These are phyloP conservation scores for Rosalia funebris DNA, from an alignment of 2,888 invertebrate species.

Conservation along the genomic window DNA sequence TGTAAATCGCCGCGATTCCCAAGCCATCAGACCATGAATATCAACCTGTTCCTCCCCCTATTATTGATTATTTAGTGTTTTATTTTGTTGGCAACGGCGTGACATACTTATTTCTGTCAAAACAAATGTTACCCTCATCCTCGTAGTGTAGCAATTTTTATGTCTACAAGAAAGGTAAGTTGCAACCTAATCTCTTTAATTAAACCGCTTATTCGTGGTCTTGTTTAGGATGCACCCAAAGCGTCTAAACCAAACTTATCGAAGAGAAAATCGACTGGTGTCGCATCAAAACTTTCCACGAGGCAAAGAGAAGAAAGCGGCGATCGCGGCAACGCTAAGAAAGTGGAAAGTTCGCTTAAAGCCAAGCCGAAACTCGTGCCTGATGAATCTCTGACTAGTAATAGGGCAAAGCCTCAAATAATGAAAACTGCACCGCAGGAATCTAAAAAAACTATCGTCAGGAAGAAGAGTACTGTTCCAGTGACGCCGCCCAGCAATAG, in stretches of 20 bases:
- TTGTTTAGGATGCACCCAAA: conserved; percentile 40
- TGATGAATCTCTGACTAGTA: conserved; percentile 7
- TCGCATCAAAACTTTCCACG: conserved; percentile 21
- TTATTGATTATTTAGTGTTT: conserved; percentile 53
- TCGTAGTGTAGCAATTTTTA: conserved; percentile 36
- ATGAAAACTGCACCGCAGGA: conserved; percentile 11
- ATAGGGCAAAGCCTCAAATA: conserved; percentile 9
- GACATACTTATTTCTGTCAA: conserved; percentile 49
- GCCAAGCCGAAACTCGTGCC: background rate
- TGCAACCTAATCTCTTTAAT: too few relatives aligned
- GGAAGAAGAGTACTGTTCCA: too few relatives aligned
- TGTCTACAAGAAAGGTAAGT: conserved; percentile 51
- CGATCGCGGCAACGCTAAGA: conserved; percentile 35
- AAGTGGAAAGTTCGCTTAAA: conserved; percentile 33
- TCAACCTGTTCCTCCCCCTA: conserved; percentile 31
- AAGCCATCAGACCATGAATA: conserved; percentile 35
- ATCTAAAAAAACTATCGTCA: too few relatives aligned
- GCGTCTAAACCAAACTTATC: conserved; percentile 28
- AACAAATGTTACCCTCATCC: conserved; percentile 28
- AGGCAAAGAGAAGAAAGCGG: conserved; percentile 34
- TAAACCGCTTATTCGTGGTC: too few relatives aligned
- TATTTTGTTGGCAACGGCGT: conserved; percentile 47
- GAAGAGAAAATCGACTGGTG: conserved; percentile 24
- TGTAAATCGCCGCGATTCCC: conserved; percentile 7
- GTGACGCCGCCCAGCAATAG: conserved; percentile 49